Evolutionary conservation across 2,113 vertebrate species (phyloP).

Genomic region (Cyanocitta stelleri): DNA sequence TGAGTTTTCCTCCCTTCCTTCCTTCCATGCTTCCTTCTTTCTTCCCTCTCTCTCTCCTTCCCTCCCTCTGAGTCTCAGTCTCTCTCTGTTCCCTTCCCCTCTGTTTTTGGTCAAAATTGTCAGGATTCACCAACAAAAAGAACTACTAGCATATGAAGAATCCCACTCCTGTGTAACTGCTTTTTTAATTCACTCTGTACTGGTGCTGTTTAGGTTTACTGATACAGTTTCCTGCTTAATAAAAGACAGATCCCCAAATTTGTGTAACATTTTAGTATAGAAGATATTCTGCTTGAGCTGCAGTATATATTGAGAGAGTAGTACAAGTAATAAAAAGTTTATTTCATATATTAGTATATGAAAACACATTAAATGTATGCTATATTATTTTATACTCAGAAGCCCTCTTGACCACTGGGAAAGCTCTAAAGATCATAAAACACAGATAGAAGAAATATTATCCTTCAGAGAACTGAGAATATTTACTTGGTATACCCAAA

Average conservation of each 20-base stretch:
- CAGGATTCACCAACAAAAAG: neutral
- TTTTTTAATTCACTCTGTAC: neutral
- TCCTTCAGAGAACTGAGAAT: neutral
- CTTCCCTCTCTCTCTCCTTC: neutral
- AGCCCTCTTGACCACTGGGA: neutral
- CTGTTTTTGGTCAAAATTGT: neutral
- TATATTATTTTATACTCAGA: neutral
- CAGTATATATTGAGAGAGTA: neutral
- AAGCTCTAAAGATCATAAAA: neutral
- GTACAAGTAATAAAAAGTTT: neutral
- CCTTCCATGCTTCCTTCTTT: neutral
- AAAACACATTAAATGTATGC: neutral
- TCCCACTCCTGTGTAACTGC: neutral
- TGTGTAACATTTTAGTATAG: neutral
- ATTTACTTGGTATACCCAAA: neutral
- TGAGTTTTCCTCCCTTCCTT: neutral
- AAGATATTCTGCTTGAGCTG: neutral
- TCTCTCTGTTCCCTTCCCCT: neutral
- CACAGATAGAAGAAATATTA: neutral
- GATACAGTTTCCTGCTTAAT: neutral
- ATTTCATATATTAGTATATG: neutral
- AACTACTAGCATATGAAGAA: neutral
- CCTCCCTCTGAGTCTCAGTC: neutral
- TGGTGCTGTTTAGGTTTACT: neutral
- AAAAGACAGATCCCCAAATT: neutral